Evolutionary conservation across 2,888 invertebrate genomes (phyloP), one percentile per base, ranked within the genome.

Genomic region (Itoplectis maculator): DNA sequence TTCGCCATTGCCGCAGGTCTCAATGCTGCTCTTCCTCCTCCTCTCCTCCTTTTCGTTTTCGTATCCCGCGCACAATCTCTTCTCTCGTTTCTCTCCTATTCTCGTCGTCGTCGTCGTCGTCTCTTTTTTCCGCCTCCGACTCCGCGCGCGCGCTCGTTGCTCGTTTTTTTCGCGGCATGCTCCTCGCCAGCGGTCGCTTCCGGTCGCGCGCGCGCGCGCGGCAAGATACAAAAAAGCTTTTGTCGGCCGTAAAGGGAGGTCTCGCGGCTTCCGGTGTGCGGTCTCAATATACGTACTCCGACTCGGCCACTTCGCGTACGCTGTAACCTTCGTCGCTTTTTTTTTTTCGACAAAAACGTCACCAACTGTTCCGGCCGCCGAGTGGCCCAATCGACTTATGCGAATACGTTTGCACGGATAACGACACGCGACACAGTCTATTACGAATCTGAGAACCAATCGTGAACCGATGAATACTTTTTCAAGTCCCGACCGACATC

Each of bases 221-320:
- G 69, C 61, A 79, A 56, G 68, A 76, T 76, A 79, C 81, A 83
- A 76, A 85, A 82, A 82, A 76, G 77, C 75, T 82, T 80, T 85
- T 81, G 81, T 81, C 82, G 78, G 76, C 66, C 56, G 79, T 83
- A 84, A 81, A 83, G 78, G 63, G 79, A n/a, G 84, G 79, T 81
- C 74, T 85, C 81, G 78, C 69, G 82, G 77, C 72, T 82, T 86
- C 85, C 84, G 81, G 61, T 68, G 49, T 76, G 29, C 29, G 76
- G 59, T 56, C 47, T 73, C 51, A 15, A 59, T 49, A 29, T 35
- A 18, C 51, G 69, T 51, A 42, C 15, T 20, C 42, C n/a, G n/a
- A n/a, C n/a, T n/a, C n/a, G n/a, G n/a, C n/a, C 5, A 23, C 23
- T 47, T 47, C 15, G n/a, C n/a, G n/a, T n/a, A n/a, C n/a, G n/a